Base-by-base conservation (phyloP, 2,113 vertebrate genomes). In the Sapajus apella region DNA sequence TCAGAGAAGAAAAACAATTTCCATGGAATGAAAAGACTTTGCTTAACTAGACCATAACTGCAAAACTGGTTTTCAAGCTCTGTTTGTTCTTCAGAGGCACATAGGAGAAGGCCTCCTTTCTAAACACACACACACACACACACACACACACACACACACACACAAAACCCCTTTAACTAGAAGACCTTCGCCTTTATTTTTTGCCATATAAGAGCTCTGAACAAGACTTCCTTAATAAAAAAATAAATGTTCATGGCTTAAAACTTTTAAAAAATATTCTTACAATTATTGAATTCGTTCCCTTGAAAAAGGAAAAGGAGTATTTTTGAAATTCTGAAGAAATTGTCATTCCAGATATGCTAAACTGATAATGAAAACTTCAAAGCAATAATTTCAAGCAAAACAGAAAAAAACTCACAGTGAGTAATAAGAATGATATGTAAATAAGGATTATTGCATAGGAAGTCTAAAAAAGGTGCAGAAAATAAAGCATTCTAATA, bases 191-290 rank as follows among this genome's bases (percentile, higher is more conserved):
- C n/a, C 88, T 80, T 84, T 23, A 47, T 66, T 47, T 76, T 91
- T 95, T 95, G 76, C 25, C 35, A 91, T 87, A 76, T 45, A 43
- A 84, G 8, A 16, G 7, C 6, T 45, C 23, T 76, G 50, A 68
- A 88, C 4, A 64, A 89, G n/a, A 77, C 50, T 86, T 92, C 18
- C 21, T 84, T 70, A 64, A 56, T 70, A 37, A 13, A 14, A 14
- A 97, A 93, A 83, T 66, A 83, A 95, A 35, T 2, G 21, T 72
- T 11, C 25, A 56, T 56, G 35, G 8, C 17, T 95, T 91, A 27
- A 84, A 88, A 82, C 21, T 68, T 81, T 76, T 56, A 14, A 89
- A 93, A 97, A 47, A 37, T 35, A 83, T 58, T 45, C 40, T 94
- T 87, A 68, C 1, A 89, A 81, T 91, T n/a, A 76, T 13, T 95